Evolutionary conservation across 1,140 invertebrate species (phyloP).

Genomic region (Steinernema khuongi): DNA sequence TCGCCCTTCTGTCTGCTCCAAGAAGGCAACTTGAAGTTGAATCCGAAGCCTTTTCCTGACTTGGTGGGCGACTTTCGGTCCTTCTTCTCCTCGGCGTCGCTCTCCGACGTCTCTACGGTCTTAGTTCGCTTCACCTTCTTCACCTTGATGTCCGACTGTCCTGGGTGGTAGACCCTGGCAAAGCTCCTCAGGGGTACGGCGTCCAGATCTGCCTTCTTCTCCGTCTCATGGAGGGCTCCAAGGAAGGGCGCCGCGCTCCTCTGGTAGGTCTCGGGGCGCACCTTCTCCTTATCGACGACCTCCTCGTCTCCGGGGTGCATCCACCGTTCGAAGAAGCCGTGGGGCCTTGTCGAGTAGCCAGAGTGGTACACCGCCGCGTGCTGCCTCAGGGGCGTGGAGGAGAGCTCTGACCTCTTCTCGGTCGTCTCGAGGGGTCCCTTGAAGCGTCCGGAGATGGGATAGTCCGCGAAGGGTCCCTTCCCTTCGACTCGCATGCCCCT

Average conservation of each 20-base stretch:
- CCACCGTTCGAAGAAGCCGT: too few relatives aligned
- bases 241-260: background rate
- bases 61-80: conserved; percentile 1
- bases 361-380: too few relatives aligned
- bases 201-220: background rate
- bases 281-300: background rate
- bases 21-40: background rate
- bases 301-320: background rate
- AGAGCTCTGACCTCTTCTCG: too few relatives aligned
- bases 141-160: background rate
- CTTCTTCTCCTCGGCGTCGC: background rate
- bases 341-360: too few relatives aligned
- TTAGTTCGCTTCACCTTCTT: background rate
- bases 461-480: too few relatives aligned
- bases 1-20: too few relatives aligned
- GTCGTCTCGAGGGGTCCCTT: too few relatives aligned
- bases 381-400: background rate
- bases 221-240: conserved; percentile 17
- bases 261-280: background rate
- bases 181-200: background rate
- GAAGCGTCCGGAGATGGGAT: too few relatives aligned
- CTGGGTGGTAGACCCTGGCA: conserved; percentile 23
- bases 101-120: background rate
- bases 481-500: too few relatives aligned
- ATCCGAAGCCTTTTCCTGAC: background rate